phyloP scores from a whole-genome alignment of 2,797 vertebrate genomes.

The Xenops minutus region DNA sequence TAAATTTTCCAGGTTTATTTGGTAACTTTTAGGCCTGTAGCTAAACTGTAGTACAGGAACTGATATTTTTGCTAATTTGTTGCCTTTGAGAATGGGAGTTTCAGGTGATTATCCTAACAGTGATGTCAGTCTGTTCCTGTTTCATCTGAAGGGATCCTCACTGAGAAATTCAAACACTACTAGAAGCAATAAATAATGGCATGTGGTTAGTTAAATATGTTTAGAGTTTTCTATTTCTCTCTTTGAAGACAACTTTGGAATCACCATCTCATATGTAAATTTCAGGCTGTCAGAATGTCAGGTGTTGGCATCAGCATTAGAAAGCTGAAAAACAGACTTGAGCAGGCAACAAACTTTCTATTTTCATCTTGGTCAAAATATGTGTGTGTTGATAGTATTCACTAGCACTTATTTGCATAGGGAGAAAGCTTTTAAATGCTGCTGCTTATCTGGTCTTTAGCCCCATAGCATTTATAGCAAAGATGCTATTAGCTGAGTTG shows the following conservation, averaged over 20 bases:
- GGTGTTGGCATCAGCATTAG: neutral
- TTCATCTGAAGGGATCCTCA: neutral
- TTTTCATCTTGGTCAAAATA: conserved; percentile 49
- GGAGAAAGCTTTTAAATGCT: conserved; percentile 41
- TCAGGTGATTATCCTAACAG: neutral
- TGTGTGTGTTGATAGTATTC: conserved; percentile 50
- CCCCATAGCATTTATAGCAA: conserved; percentile 32
- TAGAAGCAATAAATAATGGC: neutral
- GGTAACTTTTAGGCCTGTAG: neutral
- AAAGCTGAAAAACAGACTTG: conserved; percentile 21
- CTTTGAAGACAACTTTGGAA: neutral
- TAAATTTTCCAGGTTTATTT: neutral
- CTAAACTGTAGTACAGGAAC: neutral
- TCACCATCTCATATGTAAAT: neutral
- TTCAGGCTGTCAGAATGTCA: neutral
- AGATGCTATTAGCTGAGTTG: conserved; percentile 60
- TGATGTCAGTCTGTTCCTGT: neutral
- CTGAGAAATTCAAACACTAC: neutral
- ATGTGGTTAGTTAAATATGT: neutral
- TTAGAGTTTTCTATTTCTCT: neutral
- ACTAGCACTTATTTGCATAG: conserved; percentile 65
- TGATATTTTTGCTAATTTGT: neutral
- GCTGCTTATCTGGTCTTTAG: conserved; percentile 54
- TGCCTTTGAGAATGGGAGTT: neutral
- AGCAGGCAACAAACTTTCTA: conserved; percentile 14